These are phyloP conservation scores for Caenorhabditis sp. DNA, from an alignment of 2,888 invertebrate genomes.

Conservation along the genomic window DNA sequence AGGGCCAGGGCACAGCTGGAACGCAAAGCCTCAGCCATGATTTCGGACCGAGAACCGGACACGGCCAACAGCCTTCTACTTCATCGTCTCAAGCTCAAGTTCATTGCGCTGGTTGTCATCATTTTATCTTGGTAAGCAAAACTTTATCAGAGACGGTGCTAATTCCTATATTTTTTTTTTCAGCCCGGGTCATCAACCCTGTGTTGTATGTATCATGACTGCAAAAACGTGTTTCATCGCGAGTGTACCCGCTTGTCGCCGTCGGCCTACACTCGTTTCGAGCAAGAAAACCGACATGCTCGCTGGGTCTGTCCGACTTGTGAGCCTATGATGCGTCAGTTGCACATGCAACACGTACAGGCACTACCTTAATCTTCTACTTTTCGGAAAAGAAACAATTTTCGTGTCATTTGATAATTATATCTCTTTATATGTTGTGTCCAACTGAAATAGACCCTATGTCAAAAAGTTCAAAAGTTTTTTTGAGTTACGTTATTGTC, in stretches of 20 bases:
- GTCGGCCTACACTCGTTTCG: slow-evolving; percentile 11
- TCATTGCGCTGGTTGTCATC: slow-evolving; percentile 43
- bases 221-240: slow-evolving; percentile 60
- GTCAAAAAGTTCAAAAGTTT: neutral
- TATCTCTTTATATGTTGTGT: neutral
- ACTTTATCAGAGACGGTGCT: neutral
- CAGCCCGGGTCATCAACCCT: slow-evolving; percentile 50
- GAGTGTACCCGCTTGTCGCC: slow-evolving; percentile 44
- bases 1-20: slow-evolving; percentile 35
- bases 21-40: slow-evolving; percentile 39
- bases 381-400: neutral
- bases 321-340: slow-evolving; percentile 38
- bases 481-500: neutral
- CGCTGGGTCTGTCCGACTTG: slow-evolving; percentile 54
- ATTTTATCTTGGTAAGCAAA: slow-evolving; percentile 28
- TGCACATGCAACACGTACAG: slow-evolving; percentile 28
- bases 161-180: slow-evolving; percentile 14
- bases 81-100: slow-evolving; percentile 20
- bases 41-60: too few species aligned
- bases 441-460: neutral
- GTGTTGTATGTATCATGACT: slow-evolving; percentile 60
- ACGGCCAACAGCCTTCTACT: slow-evolving; percentile 7
- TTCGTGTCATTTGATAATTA: slow-evolving; percentile 24
- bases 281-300: slow-evolving; percentile 9
- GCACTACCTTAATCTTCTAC: too few species aligned